Evolutionary conservation across 2,888 invertebrate species (phyloP), one percentile per base, ranked within the genome.

Genomic region (Ferdinandea cuprea): DNA sequence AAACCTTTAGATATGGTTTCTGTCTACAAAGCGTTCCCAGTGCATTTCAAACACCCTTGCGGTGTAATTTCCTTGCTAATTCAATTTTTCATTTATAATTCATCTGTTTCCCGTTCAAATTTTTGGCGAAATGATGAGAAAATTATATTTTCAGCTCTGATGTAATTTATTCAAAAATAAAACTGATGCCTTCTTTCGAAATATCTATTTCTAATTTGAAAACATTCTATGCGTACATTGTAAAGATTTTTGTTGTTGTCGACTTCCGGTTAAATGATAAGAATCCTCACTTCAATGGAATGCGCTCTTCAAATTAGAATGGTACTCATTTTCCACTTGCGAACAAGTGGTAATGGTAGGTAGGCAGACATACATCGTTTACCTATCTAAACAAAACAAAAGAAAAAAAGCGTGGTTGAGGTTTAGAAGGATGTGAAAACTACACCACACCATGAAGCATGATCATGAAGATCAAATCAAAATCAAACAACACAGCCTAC

Each of bases 231-330:
- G 6, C 9, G 5, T n/a, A n/a, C n/a, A n/a, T n/a, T n/a, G n/a
- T n/a, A 13, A 0, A 15, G 35, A 11, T 32, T 7, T 6, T 9
- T 17, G 25, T 13, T 19, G 13, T 32, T 46, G 35, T 37, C 32
- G 54, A 71, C 56, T 77, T 77, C 77, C 77, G 71, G 63, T 56
- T 17, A 28, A 21, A 40, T 7, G 21, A 28, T 19, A 32, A 40
- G 8, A 28, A 48, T 44, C 35, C n/a, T 8, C 56, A 48, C 25
- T 56, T 46, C 13, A 63, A 48, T 48, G 54, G 40, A 69, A 61
- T 69, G 7, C 17, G 21, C 54, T 48, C 32, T 48, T 48, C 17
- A 44, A 44, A 76, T 59, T 59, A 46, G 69, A 77, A 56, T n/a
- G 8, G 48, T 40, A 74, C 56, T 50, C 58, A 44, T 30, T 25